Evolutionary conservation across 2,113 vertebrate genomes (phyloP).

Genomic region (Neogobius melanostomus): DNA sequence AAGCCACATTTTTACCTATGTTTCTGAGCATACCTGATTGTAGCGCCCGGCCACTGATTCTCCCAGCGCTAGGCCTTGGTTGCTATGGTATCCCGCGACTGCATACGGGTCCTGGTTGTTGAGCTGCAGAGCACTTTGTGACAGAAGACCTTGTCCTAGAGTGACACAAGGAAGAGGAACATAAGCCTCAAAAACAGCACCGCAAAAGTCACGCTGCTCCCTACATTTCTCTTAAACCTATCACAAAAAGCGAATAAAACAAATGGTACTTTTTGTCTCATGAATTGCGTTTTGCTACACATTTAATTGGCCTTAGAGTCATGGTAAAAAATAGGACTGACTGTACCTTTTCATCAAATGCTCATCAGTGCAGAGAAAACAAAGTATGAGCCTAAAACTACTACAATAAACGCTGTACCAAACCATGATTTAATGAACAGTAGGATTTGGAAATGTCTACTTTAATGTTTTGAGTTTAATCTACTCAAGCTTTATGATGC

Average conservation of each 20-base stretch:
- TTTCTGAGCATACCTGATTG: slow-evolving; percentile 82
- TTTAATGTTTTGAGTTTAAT: no score
- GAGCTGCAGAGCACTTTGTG: slow-evolving; percentile 95
- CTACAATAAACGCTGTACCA: no score
- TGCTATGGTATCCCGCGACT: slow-evolving; percentile 95
- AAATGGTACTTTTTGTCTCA: background rate
- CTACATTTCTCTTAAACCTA: background rate
- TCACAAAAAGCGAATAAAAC: background rate
- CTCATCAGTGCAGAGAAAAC: no score
- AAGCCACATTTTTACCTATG: background rate
- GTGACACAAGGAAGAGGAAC: slow-evolving; percentile 1
- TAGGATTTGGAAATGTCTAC: no score
- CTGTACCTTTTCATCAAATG: no score
- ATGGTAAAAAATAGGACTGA: no score
- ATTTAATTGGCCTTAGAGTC: no score
- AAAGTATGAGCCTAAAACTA: no score
- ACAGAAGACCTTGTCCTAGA: slow-evolving; percentile 93
- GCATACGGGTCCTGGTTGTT: slow-evolving; percentile 96
- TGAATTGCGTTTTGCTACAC: no score
- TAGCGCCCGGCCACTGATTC: slow-evolving; percentile 88
- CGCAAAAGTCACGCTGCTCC: background rate
- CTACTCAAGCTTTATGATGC: no score
- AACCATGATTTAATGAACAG: no score
- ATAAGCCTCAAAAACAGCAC: background rate
- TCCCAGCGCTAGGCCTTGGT: slow-evolving; percentile 91